These are phyloP conservation scores for Sclerurus mexicanus DNA, from an alignment of 2,113 vertebrate genomes.

Conservation along the genomic window DNA sequence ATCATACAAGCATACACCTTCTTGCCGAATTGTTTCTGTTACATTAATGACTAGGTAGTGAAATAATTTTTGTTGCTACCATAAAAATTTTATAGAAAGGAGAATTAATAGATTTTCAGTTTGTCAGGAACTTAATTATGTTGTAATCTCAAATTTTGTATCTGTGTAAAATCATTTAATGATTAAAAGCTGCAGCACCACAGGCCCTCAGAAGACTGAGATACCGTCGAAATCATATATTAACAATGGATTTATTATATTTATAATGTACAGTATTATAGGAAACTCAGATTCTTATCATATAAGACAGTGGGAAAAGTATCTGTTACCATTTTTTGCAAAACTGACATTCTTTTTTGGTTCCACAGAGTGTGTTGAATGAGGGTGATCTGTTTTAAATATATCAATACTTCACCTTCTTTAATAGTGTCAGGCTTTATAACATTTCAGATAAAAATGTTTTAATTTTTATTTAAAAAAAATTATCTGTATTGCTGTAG, in stretches of 20 bases:
- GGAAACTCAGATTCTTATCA: not conserved
- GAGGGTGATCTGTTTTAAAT: not conserved
- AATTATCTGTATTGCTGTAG: not conserved
- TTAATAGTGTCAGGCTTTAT: not conserved
- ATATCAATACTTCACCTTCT: not conserved
- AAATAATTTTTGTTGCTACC: not conserved
- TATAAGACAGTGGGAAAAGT: not conserved
- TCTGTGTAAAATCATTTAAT: not conserved
- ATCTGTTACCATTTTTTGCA: not conserved
- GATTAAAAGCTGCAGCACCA: not conserved
- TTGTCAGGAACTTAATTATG: not conserved
- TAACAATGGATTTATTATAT: not conserved
- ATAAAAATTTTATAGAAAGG: not conserved
- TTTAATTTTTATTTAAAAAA: not conserved
- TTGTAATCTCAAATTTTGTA: not conserved
- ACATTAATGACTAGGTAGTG: not conserved
- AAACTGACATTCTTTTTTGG: not conserved
- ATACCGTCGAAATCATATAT: not conserved
- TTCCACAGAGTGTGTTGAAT: not conserved
- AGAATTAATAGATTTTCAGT: not conserved
- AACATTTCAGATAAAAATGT: not conserved
- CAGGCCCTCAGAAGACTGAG: not conserved
- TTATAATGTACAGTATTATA: not conserved
- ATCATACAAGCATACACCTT: not conserved
- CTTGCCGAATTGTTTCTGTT: constrained; percentile 33